Base-by-base conservation (phyloP, 1,140 invertebrate genomes). In the Leucophenga varia region DNA sequence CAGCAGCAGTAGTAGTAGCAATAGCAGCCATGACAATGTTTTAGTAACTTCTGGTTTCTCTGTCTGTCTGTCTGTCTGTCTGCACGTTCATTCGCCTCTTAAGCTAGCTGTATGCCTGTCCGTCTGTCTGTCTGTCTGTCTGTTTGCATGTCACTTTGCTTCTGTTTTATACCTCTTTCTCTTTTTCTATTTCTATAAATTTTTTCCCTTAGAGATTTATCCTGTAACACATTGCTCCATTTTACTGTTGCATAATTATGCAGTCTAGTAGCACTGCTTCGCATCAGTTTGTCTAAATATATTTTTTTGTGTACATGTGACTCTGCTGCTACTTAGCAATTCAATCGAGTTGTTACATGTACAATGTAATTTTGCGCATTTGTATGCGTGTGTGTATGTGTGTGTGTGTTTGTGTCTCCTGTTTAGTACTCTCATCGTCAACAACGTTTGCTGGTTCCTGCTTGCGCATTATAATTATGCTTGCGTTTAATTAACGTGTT, bases 401-500 rank as follows among this genome's bases (percentile, higher is more conserved):
- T 5, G 35, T 17, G 16, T 37, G 35, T 37, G 22, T 5, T 5
- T 25, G 22, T 25, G 22, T 25, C 22, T 5, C 10, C 22, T 25
- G 22, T 25, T n/a, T n/a, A n/a, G n/a, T n/a, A n/a, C n/a, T n/a
- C n/a, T n/a, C n/a, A n/a, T 25, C 22, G 22, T 25, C 22, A 10
- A 25, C 22, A 10, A 6, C 22, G 22, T 6, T 6, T 25, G 5
- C 22, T 6, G 5, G 43, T 55, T 52, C 49, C 53, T 55, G 43
- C 28, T 55, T 40, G 6, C 54, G 25, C 49, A 44, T 55, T 55
- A 55, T 55, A 55, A 55, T 55, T 55, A 55, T 55, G 49, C 53
- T 44, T 52, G 49, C 53, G 53, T 55, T 55, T 55, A 55, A 55
- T 55, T 55, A 55, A 53, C 50, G 50, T 55, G 50, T 49, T 55